phyloP scores from a whole-genome alignment of 2,888 invertebrate species.

The Trissolcus japonicus region DNA sequence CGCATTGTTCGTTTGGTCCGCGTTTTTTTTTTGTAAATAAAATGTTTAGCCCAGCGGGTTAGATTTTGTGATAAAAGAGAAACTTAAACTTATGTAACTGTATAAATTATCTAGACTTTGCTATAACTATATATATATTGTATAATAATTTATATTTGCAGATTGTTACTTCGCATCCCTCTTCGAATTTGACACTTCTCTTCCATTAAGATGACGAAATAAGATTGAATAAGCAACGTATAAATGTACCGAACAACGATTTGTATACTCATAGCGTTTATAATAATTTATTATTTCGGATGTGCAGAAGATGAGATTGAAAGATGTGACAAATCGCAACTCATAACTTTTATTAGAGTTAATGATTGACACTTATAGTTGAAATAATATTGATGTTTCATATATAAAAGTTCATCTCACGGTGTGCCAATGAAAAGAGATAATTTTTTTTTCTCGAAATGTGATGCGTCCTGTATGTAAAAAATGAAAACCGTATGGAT shows the following conservation, averaged over 20 bases:
- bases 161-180: conserved; percentile 49
- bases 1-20: no score
- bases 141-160: conserved; percentile 43
- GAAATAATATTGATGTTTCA: conserved; percentile 53
- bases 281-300: conserved; percentile 8
- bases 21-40: not conserved
- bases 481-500: conserved; percentile 43
- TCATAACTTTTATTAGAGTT: conserved; percentile 51
- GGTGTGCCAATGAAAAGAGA: conserved; percentile 42
- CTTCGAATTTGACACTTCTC: conserved; percentile 41
- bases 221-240: conserved; percentile 20
- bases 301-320: not conserved
- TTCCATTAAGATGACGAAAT: conserved; percentile 28
- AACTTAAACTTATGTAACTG: not conserved
- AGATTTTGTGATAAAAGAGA: conserved; percentile 37
- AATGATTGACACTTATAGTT: conserved; percentile 51
- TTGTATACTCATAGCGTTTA: conserved; percentile 41
- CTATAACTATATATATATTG: conserved; percentile 33
- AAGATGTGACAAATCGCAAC: conserved; percentile 24
- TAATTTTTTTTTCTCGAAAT: conserved; percentile 32
- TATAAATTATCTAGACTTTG: no score
- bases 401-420: conserved; percentile 54
- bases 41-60: conserved; percentile 8
- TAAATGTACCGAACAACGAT: conserved; percentile 48
- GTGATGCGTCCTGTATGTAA: conserved; percentile 44